Evolutionary conservation across 2,888 invertebrate species (phyloP).

Genomic region (Euzetes globulus): DNA sequence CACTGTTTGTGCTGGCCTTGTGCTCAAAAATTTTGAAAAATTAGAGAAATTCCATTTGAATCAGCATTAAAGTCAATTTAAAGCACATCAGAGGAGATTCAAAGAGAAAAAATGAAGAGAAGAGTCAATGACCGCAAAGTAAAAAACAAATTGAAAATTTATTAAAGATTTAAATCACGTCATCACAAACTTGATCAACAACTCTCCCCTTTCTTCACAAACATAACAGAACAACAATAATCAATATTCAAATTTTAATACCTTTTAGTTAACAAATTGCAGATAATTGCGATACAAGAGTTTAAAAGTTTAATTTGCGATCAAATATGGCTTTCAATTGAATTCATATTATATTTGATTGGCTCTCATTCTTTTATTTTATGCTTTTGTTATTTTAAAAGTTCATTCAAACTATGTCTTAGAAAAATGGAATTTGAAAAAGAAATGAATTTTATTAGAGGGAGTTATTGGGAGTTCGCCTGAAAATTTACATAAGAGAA

Average conservation of each 20-base stretch:
- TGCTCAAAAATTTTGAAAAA: slow-evolving; percentile 10
- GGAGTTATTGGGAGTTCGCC: background rate
- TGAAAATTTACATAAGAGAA: slow-evolving; percentile 17
- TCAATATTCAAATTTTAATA: slow-evolving; percentile 18
- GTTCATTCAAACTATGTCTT: background rate
- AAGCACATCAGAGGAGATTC: background rate
- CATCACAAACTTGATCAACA: slow-evolving; percentile 26
- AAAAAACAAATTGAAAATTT: slow-evolving; percentile 26
- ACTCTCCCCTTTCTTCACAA: slow-evolving; percentile 7
- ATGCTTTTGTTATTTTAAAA: background rate
- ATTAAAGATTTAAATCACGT: slow-evolving; percentile 29
- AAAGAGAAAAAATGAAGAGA: background rate
- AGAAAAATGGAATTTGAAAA: background rate
- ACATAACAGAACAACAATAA: slow-evolving; percentile 8
- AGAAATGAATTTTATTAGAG: background rate
- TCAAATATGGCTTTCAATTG: background rate
- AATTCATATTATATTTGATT: background rate
- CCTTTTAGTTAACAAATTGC: slow-evolving; percentile 8
- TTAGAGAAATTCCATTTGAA: background rate
- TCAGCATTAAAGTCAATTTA: background rate
- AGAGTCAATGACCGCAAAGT: slow-evolving; percentile 16
- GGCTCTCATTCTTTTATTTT: background rate
- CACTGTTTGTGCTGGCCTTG: background rate
- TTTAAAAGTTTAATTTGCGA: background rate
- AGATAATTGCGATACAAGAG: background rate